Evolutionary conservation across 35 echinoderm and acorn worm genomes (phyloP), one percentile per base, ranked within the genome.

Genomic region (Ophioderma brevispina): DNA sequence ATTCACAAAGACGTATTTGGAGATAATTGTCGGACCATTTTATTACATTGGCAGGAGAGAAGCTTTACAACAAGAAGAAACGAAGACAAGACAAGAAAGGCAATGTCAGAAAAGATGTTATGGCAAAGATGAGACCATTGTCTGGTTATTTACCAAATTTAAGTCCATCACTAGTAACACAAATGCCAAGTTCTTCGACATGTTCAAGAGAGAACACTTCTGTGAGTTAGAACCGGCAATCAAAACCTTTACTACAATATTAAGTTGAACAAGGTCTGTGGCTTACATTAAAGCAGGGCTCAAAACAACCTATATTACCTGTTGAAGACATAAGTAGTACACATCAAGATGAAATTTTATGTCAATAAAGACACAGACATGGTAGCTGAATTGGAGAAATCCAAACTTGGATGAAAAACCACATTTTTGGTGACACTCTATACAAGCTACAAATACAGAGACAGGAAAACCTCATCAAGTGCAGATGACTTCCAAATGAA

Each of bases 251-350:
- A 94, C 92, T 40, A 28, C 21, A 70, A 25, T 25, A 3, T 2
- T 15, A 3, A 70, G 5, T 46, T 35, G 1, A 17, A 50, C 76
- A 21, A 40, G 31, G 13, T 32, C 21, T 25, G 40, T 19, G 1
- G 50, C 28, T 21, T 40, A 32, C 0, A 78, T 93, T 1, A 93
- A 82, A 33, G 77, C 59, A 21, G 70, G 31, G 18, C 42, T 93
- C 10, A 93, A 93, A 41, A 5, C 78, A 86, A 40, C 11, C 33
- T 93, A 2, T 93, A 93, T 40, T 93, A 93, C 40, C 64, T 93
- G 33, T 79, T 93, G 0, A 93, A 93, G 42, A 13, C 55, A 21
- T 37, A 79, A 28, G 77, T 37, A 23, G 89, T 78, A 40, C 76
- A 82, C 14, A 37, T 92, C 21, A 87, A 77, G 49, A 80, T 37